phyloP scores from a whole-genome alignment of 2,113 vertebrate genomes.

The Meriones unguiculatus region DNA sequence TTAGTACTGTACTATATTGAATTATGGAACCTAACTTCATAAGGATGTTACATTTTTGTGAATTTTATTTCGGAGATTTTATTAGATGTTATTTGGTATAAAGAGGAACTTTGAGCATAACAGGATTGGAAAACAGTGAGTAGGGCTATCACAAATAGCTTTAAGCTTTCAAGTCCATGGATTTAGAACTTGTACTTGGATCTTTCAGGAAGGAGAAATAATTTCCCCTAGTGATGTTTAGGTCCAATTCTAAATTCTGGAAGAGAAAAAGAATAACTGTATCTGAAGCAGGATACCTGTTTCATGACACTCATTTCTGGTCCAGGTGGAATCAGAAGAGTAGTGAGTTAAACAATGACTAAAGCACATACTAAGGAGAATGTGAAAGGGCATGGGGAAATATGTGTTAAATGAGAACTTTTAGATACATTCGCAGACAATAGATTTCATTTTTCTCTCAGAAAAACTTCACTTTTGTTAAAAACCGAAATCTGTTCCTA shows the following conservation, averaged over 20 bases:
- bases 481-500: background rate
- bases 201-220: slow-evolving; percentile 2
- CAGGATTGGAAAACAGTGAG: background rate
- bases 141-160: background rate
- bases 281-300: background rate
- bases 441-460: slow-evolving; percentile 43
- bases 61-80: slow-evolving; percentile 33
- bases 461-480: background rate
- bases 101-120: background rate
- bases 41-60: background rate
- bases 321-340: background rate
- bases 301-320: background rate
- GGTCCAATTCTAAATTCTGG: background rate
- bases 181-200: slow-evolving; percentile 35
- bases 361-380: background rate
- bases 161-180: background rate
- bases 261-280: background rate
- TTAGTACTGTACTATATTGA: background rate
- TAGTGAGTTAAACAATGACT: background rate
- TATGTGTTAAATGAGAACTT: background rate
- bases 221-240: slow-evolving; percentile 17
- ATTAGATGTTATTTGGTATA: background rate
- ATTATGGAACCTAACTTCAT: background rate
- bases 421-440: background rate
- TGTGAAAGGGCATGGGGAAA: background rate